phyloP scores from a whole-genome alignment of 2,797 vertebrate species.

The Clarias laeviceps region DNA sequence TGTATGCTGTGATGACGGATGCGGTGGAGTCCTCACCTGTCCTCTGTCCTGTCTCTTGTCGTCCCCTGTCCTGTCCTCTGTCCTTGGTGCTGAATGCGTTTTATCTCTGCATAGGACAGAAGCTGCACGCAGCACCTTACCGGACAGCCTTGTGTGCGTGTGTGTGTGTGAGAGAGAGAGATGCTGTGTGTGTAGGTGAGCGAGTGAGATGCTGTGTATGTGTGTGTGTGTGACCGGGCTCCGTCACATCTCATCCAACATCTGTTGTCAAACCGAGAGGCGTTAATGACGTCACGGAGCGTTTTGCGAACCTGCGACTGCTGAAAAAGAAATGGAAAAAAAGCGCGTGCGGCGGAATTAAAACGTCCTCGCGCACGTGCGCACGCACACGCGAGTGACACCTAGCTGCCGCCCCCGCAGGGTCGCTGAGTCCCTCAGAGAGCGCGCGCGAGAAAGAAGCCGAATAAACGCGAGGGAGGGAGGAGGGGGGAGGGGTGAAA shows the following conservation, averaged over 20 bases:
- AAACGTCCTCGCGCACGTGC: neutral
- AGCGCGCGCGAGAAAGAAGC: neutral
- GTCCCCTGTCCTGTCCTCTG: neutral
- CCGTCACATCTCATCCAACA: neutral
- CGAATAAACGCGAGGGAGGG: neutral
- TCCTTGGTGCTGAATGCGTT: slow-evolving; percentile 18
- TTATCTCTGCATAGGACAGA: slow-evolving; percentile 16
- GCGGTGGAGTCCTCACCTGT: neutral
- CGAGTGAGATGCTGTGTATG: neutral
- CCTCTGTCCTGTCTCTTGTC: neutral
- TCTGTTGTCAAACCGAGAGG: neutral
- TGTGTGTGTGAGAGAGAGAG: neutral
- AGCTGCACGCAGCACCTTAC: neutral
- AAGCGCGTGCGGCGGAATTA: neutral
- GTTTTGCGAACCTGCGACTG: neutral
- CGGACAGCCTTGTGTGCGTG: neutral
- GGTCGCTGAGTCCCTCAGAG: neutral
- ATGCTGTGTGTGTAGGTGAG: too few relatives aligned
- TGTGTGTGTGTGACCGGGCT: neutral
- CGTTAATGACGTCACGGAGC: slow-evolving; percentile 15
- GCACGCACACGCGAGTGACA: neutral
- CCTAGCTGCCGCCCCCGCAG: neutral
- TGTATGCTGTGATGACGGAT: neutral
- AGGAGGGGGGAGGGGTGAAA: neutral
- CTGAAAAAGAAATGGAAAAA: neutral